A percentile compares a stretch with the other conserved stretches of the same genome.
Conservation (phyloP, 1,140 invertebrate species). For the Drosophila leontia region DNA sequence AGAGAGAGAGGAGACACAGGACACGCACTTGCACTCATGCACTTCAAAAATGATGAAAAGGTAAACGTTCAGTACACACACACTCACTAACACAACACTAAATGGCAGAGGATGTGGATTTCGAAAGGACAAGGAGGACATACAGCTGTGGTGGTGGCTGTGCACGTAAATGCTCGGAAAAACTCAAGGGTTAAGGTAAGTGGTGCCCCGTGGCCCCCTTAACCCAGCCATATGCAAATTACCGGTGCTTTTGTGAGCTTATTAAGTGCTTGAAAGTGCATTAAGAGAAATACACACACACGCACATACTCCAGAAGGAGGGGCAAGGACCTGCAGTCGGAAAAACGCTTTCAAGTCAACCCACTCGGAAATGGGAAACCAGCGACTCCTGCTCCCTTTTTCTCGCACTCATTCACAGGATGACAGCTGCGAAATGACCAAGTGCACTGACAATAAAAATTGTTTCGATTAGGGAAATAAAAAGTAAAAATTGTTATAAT, state of each 20-base stretch:
- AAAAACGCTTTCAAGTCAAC: slow-evolving; percentile 56
- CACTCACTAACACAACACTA: slow-evolving; percentile 23
- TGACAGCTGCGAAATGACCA: slow-evolving; percentile 54
- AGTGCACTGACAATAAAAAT: slow-evolving; percentile 12
- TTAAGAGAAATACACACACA: slow-evolving; percentile 49
- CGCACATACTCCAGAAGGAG: not conserved
- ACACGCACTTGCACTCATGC: slow-evolving; percentile 47
- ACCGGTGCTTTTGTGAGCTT: slow-evolving; percentile 74
- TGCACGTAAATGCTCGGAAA: slow-evolving; percentile 67
- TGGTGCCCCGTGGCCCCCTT: slow-evolving; percentile 30
- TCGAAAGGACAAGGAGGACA: slow-evolving; percentile 29
- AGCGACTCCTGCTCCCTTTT: slow-evolving; percentile 24
- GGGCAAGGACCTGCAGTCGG: slow-evolving; percentile 42
- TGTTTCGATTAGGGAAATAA: not conserved
- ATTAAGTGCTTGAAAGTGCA: slow-evolving; percentile 79
- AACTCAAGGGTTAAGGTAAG: slow-evolving; percentile 76
- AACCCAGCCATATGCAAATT: slow-evolving; percentile 56
- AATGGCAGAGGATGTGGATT: slow-evolving; percentile 32
- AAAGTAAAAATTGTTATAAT: no score
- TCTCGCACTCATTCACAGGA: slow-evolving; percentile 10
- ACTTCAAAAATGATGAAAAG: slow-evolving; percentile 52
- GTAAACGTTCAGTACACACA: slow-evolving; percentile 33
- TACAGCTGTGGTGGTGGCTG: slow-evolving; percentile 18
- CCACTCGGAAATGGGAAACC: slow-evolving; percentile 53
- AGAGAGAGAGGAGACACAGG: slow-evolving; percentile 1